Evolutionary conservation across 1,140 invertebrate genomes (phyloP).

Genomic region (Megathymus violae): DNA sequence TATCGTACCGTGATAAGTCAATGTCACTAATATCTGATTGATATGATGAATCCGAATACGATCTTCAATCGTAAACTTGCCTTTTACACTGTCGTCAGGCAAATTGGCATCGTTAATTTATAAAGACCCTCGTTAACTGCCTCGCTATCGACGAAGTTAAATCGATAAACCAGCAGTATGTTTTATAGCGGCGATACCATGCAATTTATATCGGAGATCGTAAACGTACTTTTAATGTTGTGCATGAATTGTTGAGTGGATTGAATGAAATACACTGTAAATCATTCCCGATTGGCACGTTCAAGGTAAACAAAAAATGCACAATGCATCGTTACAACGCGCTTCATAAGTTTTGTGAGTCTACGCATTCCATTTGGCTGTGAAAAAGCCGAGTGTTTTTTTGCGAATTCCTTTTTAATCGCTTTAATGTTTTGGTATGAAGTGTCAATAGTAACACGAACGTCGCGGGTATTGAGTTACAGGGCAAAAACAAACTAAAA

Average conservation of each 20-base stretch:
- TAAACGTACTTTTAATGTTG: conserved; percentile 65
- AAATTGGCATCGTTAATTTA: conserved; percentile 81
- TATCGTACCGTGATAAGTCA: conserved; percentile 49
- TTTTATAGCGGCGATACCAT: conserved; percentile 72
- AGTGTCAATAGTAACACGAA: conserved; percentile 80
- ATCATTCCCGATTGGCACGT: conserved; percentile 16
- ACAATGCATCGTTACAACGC: conserved; percentile 26
- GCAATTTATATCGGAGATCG: conserved; percentile 71
- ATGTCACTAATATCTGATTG: not conserved
- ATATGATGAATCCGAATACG: conserved; percentile 36
- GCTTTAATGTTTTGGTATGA: conserved; percentile 75
- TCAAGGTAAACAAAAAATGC: conserved; percentile 35
- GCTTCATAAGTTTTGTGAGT: conserved; percentile 38
- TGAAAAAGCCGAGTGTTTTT: conserved; percentile 38
- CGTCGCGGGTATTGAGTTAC: conserved; percentile 67
- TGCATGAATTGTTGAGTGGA: conserved; percentile 48
- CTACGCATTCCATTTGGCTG: conserved; percentile 34
- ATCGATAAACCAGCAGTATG: conserved; percentile 78
- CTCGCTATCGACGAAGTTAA: conserved; percentile 77
- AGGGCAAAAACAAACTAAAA: conserved; percentile 73
- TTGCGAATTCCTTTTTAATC: conserved; percentile 48
- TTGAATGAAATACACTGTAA: conserved; percentile 40
- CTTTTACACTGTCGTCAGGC: conserved; percentile 82
- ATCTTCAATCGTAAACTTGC: conserved; percentile 77
- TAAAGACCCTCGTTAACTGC: conserved; percentile 73